Base-by-base conservation (phyloP, 1,140 invertebrate genomes). In the Drosophila santomea region DNA sequence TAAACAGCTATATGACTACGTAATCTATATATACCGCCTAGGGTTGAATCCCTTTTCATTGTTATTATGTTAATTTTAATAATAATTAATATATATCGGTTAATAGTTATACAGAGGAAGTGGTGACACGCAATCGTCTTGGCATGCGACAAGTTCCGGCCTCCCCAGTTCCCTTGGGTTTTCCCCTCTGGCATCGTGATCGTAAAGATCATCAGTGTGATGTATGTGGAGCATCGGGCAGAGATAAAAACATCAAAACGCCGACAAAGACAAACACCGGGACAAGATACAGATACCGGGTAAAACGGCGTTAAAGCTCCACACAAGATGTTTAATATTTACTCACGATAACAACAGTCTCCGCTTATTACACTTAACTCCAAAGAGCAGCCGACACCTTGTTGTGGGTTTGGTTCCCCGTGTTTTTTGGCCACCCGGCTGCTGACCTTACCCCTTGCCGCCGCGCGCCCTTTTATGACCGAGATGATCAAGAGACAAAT, bases 131-230 rank as follows among this genome's bases (percentile, higher is more conserved):
- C 61, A 56, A 81, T 60, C n/a, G 36, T 41, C 52, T 75, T 83
- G 83, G 75, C 79, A 86, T 88, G 83, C 86, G 83, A 64, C 83
- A 83, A 86, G 83, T 86, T 86, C 83, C 83, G 45, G 83, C 62
- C 62, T 3, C 48, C 48, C n/a, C 25, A 5, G 4, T 12, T 45
- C 43, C 43, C 43, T 20, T 32, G 1, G 32, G 32, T 15, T 44
- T 47, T 47, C 45, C 23, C 25, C 8, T 52, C 2, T 8, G 28
- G n/a, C 14, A 51, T 52, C 36, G n/a, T 10, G 55, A 64, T 64
- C 80, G 69, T 75, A 68, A 72, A 68, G 80, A 67, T 60, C 36
- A 43, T 32, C 56, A 47, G 51, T 57, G 52, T 45, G 64, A 57
- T 69, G 45, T 25, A 79, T 85, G 63, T 86, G 80, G 79, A 86